Evolutionary conservation across 2,888 invertebrate species (phyloP).

Genomic region (Calameuta idolon): DNA sequence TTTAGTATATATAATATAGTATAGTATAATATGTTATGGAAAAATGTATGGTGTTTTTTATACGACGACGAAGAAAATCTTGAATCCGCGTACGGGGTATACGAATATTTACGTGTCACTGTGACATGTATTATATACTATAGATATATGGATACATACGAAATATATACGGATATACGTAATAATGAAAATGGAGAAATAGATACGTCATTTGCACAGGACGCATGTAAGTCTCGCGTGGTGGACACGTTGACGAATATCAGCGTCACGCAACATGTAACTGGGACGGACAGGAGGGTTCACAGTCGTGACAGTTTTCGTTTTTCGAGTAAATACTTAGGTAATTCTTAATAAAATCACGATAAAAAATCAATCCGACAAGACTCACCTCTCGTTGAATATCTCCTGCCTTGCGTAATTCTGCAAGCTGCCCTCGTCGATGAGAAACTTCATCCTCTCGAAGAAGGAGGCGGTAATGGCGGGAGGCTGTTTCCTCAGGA

Average conservation of each 20-base stretch:
- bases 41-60: too few species aligned
- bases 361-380: background rate
- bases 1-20: conserved; percentile 24
- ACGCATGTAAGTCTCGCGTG: conserved; percentile 10
- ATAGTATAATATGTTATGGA: too few species aligned
- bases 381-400: conserved; percentile 95
- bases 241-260: conserved; percentile 15
- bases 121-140: background rate
- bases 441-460: conserved; percentile 97
- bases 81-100: too few species aligned
- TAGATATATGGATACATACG: conserved; percentile 9
- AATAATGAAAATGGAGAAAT: background rate
- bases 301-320: conserved; percentile 21
- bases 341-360: too few species aligned
- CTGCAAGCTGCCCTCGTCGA: conserved; percentile 98
- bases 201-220: background rate
- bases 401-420: conserved; percentile 96
- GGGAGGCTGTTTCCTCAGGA: conserved; percentile 94
- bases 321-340: too few species aligned
- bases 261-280: conserved; percentile 57
- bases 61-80: too few species aligned
- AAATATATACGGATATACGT: conserved; percentile 1
- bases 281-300: conserved; percentile 54
- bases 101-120: background rate
- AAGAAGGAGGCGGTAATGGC: conserved; percentile 98